Evolutionary conservation across 2,113 vertebrate species (phyloP), one percentile per base, ranked within the genome.

Genomic region (Ascaphus truei): DNA sequence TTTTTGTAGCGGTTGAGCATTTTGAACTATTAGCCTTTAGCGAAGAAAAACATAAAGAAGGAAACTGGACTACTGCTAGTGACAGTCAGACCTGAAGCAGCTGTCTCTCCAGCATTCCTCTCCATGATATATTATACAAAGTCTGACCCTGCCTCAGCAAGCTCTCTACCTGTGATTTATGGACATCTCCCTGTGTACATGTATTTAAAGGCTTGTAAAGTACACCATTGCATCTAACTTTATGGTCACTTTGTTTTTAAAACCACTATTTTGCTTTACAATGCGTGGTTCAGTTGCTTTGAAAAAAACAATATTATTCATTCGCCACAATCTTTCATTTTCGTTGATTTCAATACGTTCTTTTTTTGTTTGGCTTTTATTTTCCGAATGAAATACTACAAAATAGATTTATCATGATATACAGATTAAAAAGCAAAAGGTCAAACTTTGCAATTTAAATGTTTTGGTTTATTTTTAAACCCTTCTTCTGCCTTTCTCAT

Each of bases 161-260:
- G 25, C 39, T 34, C 13, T 23, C 34, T 11, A 18, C 5, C 11
- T 53, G 50, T 66, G 50, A 66, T 66, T 66, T 66, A 55, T 66
- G 53, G 50, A n/a, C 50, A 30, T 53, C 33, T 66, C 43, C 5
- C 9, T 26, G 2, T 37, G 33, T 55, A 36, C 10, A 18, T 25
- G 34, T 47, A 52, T 23, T 65, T 12, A 37, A 18, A 53, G 51
- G 15, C 51, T 52, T 64, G 48, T n/a, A n/a, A n/a, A n/a, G n/a
- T n/a, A n/a, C 62, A 64, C 22, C 15, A 8, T 27, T 39, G 23
- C 29, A 30, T 26, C 37, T 22, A 30, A 5, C 13, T 53, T 55
- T 55, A 55, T 66, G 39, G 63, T 30, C 31, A 4, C 25, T 22
- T 36, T 23, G 23, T 29, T 55, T 18, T 6, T 15, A 15, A 36